A percentile compares a stretch with the other conserved stretches of the same genome.
phyloP scores from a whole-genome alignment of 2,888 invertebrate species.

The Pecten maximus region DNA sequence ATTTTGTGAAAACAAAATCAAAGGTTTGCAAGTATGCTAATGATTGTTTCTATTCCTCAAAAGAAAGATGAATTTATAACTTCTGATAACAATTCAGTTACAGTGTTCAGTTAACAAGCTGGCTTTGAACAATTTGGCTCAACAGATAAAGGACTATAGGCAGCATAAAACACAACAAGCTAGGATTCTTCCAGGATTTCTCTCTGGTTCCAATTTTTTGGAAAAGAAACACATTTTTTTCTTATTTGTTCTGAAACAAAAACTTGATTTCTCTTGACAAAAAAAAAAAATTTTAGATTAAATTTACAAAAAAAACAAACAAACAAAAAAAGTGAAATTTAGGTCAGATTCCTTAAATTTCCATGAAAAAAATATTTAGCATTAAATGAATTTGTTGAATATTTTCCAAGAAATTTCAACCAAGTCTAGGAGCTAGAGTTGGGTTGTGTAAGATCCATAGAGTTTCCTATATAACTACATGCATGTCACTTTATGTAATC shows the following conservation, averaged over 20 bases:
- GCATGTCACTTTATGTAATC: not conserved
- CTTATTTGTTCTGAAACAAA: too few relatives aligned
- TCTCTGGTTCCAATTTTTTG: not conserved
- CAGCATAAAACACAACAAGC: not conserved
- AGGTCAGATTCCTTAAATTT: not conserved
- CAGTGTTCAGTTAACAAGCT: slow-evolving; percentile 14
- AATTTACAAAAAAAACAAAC: not conserved
- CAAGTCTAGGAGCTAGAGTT: not conserved
- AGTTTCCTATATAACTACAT: not conserved
- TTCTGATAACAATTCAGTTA: not conserved
- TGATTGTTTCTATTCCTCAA: not conserved
- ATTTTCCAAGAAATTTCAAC: not conserved
- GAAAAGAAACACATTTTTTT: not conserved
- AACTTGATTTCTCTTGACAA: too few relatives aligned
- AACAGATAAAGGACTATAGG: not conserved
- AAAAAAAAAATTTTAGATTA: too few relatives aligned
- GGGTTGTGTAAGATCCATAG: not conserved
- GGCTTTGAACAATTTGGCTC: slow-evolving; percentile 35
- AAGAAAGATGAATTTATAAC: not conserved
- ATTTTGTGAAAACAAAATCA: not conserved
- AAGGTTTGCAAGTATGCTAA: not conserved
- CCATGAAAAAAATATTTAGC: too few relatives aligned
- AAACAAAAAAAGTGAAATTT: not conserved
- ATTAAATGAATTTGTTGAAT: too few relatives aligned
- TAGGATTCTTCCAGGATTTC: not conserved